phyloP scores from a whole-genome alignment of 2,888 invertebrate genomes.

The Tethea ocularis region DNA sequence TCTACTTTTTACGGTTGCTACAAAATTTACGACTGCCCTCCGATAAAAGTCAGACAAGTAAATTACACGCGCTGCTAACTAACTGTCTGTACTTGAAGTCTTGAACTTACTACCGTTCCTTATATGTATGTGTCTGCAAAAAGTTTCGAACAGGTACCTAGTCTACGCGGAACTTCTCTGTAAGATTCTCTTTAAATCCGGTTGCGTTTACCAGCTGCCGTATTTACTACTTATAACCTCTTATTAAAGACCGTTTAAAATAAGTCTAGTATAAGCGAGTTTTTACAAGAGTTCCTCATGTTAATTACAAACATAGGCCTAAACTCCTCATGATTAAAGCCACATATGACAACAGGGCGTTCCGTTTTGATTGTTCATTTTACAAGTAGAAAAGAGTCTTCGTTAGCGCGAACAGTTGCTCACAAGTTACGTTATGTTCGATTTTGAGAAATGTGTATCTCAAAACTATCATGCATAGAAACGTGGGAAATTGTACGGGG shows the following conservation, averaged over 20 bases:
- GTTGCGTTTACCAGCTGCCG: not conserved
- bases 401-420: too few relatives aligned
- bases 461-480: too few relatives aligned
- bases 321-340: not conserved
- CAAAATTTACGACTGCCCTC: constrained; percentile 6
- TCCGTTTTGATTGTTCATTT: too few relatives aligned
- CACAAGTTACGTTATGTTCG: too few relatives aligned
- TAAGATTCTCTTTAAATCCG: not conserved
- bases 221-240: not conserved
- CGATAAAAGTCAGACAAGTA: constrained; percentile 5
- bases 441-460: too few relatives aligned
- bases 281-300: not conserved
- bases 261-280: too few relatives aligned
- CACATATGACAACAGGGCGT: too few relatives aligned
- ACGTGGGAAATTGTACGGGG: too few relatives aligned
- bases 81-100: not conserved
- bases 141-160: not conserved
- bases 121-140: not conserved
- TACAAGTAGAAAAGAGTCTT: too few relatives aligned
- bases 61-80: not conserved
- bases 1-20: constrained; percentile 3
- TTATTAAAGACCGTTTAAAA: too few relatives aligned
- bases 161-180: not conserved
- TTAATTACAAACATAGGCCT: too few relatives aligned
- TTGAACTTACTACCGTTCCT: not conserved